Conservation (phyloP, 2,888 invertebrate species). For the Hirudinaria manillensis region DNA sequence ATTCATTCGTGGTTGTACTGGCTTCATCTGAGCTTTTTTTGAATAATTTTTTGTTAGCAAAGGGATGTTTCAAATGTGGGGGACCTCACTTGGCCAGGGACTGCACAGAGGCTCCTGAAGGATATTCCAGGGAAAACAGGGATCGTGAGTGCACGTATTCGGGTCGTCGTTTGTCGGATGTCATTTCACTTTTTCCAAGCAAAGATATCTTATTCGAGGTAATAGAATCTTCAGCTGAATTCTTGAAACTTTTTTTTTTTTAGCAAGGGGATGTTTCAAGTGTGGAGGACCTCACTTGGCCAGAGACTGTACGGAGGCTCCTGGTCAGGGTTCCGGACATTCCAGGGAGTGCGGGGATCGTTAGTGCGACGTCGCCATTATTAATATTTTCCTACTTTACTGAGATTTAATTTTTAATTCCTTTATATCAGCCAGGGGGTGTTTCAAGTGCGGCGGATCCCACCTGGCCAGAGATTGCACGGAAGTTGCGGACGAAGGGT, state of each 20-base stretch:
- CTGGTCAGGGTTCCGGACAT: neutral
- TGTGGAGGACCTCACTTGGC: slow-evolving; percentile 41
- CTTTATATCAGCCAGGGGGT: slow-evolving; percentile 35
- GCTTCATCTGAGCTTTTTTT: neutral
- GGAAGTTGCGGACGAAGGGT: slow-evolving; percentile 23
- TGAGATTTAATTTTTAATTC: neutral
- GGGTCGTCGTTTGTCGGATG: too few relatives aligned
- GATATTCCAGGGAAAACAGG: neutral
- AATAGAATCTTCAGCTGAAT: too few relatives aligned
- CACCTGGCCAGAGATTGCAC: slow-evolving; percentile 47
- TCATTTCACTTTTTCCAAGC: too few relatives aligned
- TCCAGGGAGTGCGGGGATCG: too few relatives aligned
- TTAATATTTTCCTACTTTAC: neutral
- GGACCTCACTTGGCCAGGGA: slow-evolving; percentile 47
- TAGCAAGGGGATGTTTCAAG: slow-evolving; percentile 37
- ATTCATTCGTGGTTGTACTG: neutral
- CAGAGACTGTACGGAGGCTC: slow-evolving; percentile 39
- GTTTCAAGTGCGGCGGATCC: slow-evolving; percentile 48
- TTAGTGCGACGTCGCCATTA: neutral
- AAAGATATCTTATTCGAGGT: too few relatives aligned
- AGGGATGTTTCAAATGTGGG: slow-evolving; percentile 46
- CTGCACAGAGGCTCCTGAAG: slow-evolving; percentile 42
- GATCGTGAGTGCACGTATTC: too few relatives aligned
- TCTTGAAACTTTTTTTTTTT: too few relatives aligned
- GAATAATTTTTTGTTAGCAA: neutral